Conservation (phyloP, 2,113 vertebrate species). For the Oryctolagus cuniculus region DNA sequence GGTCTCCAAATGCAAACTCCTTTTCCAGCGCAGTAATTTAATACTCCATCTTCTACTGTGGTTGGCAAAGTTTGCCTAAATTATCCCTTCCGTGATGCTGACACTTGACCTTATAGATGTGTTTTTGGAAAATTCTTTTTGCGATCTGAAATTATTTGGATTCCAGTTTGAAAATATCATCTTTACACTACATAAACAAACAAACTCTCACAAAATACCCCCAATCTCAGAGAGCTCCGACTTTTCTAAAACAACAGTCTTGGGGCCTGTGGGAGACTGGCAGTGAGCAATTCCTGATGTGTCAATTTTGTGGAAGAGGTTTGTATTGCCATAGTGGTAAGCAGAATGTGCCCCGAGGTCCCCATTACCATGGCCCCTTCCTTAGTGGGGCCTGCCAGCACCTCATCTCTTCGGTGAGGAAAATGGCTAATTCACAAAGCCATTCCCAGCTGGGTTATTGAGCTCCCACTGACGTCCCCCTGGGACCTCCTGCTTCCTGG, state of each 20-base stretch:
- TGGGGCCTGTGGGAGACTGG: neutral
- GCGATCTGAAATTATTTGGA: constrained; percentile 49
- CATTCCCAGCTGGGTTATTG: neutral
- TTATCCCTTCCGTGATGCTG: constrained; percentile 65
- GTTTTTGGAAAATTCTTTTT: constrained; percentile 76
- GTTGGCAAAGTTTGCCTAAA: constrained; percentile 67
- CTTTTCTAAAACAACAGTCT: constrained; percentile 58
- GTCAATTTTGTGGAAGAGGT: constrained; percentile 12
- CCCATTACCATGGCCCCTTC: constrained; percentile 1
- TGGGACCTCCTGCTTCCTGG: constrained; percentile 45
- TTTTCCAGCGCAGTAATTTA: constrained; percentile 65
- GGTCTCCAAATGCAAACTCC: constrained; percentile 26
- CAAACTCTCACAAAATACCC: constrained; percentile 19
- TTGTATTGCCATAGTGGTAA: constrained; percentile 23
- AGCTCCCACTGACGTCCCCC: neutral
- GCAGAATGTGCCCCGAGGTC: neutral
- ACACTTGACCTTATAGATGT: constrained; percentile 65
- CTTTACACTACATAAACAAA: constrained; percentile 65
- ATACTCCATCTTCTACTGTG: constrained; percentile 56
- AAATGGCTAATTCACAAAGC: constrained; percentile 27
- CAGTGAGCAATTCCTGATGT: neutral
- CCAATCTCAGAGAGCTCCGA: neutral
- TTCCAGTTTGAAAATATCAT: constrained; percentile 62
- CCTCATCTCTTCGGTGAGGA: neutral
- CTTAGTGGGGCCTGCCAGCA: neutral